Base-by-base conservation (phyloP, 2,888 invertebrate genomes). In the Sarcophaga variegata region DNA sequence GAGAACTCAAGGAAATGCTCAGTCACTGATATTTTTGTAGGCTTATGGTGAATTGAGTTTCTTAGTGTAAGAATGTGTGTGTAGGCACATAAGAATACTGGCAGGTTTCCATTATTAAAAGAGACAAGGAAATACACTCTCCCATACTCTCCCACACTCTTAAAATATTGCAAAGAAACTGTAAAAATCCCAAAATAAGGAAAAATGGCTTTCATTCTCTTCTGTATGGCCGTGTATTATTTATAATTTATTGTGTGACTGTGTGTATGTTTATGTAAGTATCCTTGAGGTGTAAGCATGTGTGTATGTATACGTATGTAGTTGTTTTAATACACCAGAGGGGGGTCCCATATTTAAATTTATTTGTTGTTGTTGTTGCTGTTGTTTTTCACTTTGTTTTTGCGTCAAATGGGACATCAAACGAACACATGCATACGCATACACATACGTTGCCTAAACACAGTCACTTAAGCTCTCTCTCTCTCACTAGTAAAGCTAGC, bases 311-410 rank as follows among this genome's bases (percentile, higher is more conserved):
- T 17, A 60, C 47, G 69, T 60, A 77, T n/a, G 60, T 78, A 78
- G 67, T 78, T 66, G 69, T 87, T 84, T 59, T 54, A 79, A 87
- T 84, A 79, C 83, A 64, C 37, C 8, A 37, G 37, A 37, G 76
- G 75, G 75, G 83, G 81, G 83, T 84, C 81, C 83, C 83, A 87
- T 87, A 84, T 81, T 76, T 78, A 71, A 67, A 84, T 76, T 49
- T n/a, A 60, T 54, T 25, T 49, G 8, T 20, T 63, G 8, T 45
- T 72, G 59, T 80, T 70, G 47, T 67, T 64, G 70, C 70, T 25
- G 2, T 76, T 63, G 76, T 85, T 78, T 78, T 47, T 20, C 10
- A 22, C 45, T 64, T 59, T 62, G 11, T 67, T 78, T 67, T 17
- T 10, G 11, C 2, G 25, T 79, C 37, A 83, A 82, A 79, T 81